Evolutionary conservation across 2,113 vertebrate genomes (phyloP).

Genomic region (Origma solitaria): DNA sequence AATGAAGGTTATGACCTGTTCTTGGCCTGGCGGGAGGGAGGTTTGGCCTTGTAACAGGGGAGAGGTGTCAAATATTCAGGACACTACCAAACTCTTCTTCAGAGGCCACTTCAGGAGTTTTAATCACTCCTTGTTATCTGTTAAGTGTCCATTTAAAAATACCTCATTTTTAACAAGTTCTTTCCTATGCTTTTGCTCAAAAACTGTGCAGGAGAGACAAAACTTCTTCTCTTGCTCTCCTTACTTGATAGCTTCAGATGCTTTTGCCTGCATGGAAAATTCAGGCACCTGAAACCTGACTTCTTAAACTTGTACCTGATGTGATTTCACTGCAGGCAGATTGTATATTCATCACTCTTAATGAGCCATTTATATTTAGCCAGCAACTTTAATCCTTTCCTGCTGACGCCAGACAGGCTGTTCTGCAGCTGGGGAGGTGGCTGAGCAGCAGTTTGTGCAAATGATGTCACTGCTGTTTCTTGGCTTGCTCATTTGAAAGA

Average conservation of each 20-base stretch:
- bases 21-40: not conserved
- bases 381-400: constrained; percentile 34
- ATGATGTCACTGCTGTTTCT: constrained; percentile 23
- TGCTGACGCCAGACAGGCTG: not conserved
- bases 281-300: not conserved
- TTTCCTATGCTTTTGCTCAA: not conserved
- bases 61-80: not conserved
- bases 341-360: constrained; percentile 35
- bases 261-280: not conserved
- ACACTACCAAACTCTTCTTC: not conserved
- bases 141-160: not conserved
- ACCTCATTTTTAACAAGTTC: not conserved
- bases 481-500: not conserved
- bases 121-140: not conserved
- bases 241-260: not conserved
- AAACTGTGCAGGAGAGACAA: not conserved
- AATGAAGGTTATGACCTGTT: not conserved
- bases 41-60: not conserved
- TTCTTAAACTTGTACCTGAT: constrained; percentile 20
- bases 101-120: not conserved
- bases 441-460: not conserved
- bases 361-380: constrained; percentile 46
- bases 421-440: constrained; percentile 23
- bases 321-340: constrained; percentile 24
- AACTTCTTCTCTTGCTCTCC: not conserved